Base-by-base conservation (phyloP, 37 sponge, comb jelly and placozoan species). In the Theonella swinhoei region DNA sequence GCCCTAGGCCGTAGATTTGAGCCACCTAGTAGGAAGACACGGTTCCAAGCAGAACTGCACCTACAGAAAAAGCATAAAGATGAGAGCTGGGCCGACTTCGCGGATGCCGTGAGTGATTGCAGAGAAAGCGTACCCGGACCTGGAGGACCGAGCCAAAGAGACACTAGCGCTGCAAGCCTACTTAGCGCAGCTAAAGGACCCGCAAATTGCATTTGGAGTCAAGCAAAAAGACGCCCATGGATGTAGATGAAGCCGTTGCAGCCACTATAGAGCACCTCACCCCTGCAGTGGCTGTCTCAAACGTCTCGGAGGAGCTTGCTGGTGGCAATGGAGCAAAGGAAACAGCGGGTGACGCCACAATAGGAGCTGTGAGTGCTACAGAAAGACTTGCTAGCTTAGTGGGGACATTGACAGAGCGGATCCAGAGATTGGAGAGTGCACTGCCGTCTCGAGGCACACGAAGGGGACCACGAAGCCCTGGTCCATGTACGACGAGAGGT, bases 1-100 rank as follows among this genome's bases (percentile, higher is more conserved):
- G 78, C 79, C 8, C 62, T 85, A n/a, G 43, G 69, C 64, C 64
- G 68, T 39, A 42, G 78, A 59, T 85, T 85, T 58, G 86, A 85
- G 32, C 86, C 79, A 19, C 35, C 37, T 1, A 23, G 42, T 22
- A 38, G 58, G 41, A 75, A 65, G 28, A 68, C 74, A 4, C 40
- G 62, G 24, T 75, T 75, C 65, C 35, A 3, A 23, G 84, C 68
- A 2, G 76, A 83, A 26, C 39, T 85, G 2, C 72, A 68, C 3
- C 14, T 29, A 1, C 0, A 63, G 11, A 35, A 19, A n/a, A 85
- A 78, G 54, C 47, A 26, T 29, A 3, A 54, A 29, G 76, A 9
- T 1, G 85, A 84, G 60, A 39, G 38, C 30, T 85, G 86, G 86
- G 84, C 76, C 7, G 68, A 40, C 1, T 75, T 41, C 28, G 84